A percentile compares a stretch with the other conserved stretches of the same genome.
phyloP scores from a whole-genome alignment of 37 sponge, comb jelly and placozoan genomes.

The Bolinopsis microptera region DNA sequence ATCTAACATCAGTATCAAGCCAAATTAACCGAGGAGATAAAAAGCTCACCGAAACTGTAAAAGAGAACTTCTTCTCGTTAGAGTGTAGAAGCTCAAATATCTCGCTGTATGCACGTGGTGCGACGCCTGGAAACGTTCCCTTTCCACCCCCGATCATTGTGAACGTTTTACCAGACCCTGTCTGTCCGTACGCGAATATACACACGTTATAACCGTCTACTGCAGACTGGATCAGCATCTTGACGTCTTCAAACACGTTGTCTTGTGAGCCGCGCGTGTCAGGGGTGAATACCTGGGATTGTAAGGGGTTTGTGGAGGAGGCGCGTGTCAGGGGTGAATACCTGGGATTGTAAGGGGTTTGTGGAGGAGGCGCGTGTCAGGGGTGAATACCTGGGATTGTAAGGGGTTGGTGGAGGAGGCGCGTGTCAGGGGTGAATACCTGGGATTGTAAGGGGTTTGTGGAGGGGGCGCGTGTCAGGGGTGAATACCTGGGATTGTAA shows the following conservation, averaged over 20 bases:
- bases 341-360: neutral
- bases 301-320: neutral
- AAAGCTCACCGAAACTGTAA: conserved; percentile 25
- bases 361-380: neutral
- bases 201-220: conserved; percentile 79
- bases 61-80: conserved; percentile 71
- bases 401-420: neutral
- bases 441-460: neutral
- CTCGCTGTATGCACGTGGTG: conserved; percentile 68
- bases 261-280: conserved; percentile 51
- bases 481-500: neutral
- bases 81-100: conserved; percentile 69
- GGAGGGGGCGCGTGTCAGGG: neutral
- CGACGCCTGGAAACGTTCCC: conserved; percentile 66
- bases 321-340: neutral
- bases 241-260: conserved; percentile 65
- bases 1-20: too few species aligned
- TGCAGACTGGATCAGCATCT: conserved; percentile 72
- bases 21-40: neutral
- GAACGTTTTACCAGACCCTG: conserved; percentile 65
- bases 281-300: conserved; percentile 54
- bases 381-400: neutral
- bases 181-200: conserved; percentile 80
- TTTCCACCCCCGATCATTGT: conserved; percentile 52
- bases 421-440: conserved; percentile 34